Evolutionary conservation across 2,797 vertebrate genomes (phyloP).

Genomic region (Adrianichthys oophorus): DNA sequence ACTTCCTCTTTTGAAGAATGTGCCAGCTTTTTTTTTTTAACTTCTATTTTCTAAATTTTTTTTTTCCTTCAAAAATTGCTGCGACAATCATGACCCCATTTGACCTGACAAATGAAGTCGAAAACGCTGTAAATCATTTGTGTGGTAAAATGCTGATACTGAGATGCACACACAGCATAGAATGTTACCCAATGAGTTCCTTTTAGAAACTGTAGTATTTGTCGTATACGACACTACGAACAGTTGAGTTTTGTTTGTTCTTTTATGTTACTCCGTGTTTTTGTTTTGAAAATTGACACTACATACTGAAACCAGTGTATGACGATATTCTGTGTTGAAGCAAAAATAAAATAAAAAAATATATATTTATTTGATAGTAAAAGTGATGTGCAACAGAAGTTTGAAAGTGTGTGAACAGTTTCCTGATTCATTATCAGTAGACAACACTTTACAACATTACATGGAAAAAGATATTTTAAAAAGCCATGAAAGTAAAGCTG

Average conservation of each 20-base stretch:
- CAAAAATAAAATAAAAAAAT: conserved; percentile 29
- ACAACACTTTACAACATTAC: not conserved
- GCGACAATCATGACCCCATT: conserved; percentile 42
- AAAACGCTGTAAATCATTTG: not conserved
- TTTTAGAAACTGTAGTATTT: not conserved
- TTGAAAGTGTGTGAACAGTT: conserved; percentile 2
- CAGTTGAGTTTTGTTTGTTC: conserved; percentile 2
- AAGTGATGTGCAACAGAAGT: conserved; percentile 11
- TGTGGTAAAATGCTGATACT: not conserved
- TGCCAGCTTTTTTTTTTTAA: not conserved
- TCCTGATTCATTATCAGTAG: not conserved
- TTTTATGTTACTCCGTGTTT: not conserved
- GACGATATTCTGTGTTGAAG: conserved; percentile 25
- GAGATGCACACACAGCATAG: conserved; percentile 4
- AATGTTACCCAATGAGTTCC: not conserved
- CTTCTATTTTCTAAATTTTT: not conserved
- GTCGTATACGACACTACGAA: no score
- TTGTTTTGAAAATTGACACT: conserved; percentile 12
- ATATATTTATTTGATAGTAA: conserved; percentile 28
- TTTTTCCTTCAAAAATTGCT: conserved; percentile 9
- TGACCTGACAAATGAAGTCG: not conserved
- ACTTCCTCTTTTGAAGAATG: not conserved
- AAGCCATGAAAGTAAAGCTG: not conserved
- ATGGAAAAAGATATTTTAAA: not conserved
- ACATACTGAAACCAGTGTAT: conserved; percentile 12